Conservation (phyloP, 1,140 invertebrate genomes). For the Zaprionus kolodkinae region DNA sequence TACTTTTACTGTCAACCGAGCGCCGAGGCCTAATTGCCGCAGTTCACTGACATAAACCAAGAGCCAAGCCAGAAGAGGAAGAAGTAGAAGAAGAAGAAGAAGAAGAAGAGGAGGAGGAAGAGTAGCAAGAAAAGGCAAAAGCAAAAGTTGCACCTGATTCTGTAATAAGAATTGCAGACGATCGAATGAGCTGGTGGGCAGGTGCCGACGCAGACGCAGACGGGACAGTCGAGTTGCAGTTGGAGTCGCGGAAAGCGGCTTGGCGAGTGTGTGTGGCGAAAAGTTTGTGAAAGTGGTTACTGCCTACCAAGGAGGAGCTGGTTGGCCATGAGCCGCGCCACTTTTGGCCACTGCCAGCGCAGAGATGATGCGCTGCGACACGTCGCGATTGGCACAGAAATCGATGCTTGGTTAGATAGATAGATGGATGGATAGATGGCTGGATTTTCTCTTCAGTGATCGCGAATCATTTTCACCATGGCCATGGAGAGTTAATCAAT, state of each 20-base stretch:
- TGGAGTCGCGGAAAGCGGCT: conserved; percentile 10
- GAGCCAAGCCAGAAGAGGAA: background rate
- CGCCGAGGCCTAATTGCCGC: conserved; percentile 56
- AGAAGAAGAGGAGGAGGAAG: background rate
- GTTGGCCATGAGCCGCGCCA: conserved; percentile 12
- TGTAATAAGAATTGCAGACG: conserved; percentile 75
- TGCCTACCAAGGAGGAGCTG: conserved; percentile 68
- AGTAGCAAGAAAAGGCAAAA: conserved; percentile 48
- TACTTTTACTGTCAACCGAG: conserved; percentile 79
- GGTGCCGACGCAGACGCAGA: too few relatives aligned
- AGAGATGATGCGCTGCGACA: conserved; percentile 58
- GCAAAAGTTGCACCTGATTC: conserved; percentile 78
- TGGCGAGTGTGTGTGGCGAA: conserved; percentile 37
- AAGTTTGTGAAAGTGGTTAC: conserved; percentile 77
- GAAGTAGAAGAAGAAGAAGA: conserved; percentile 19
- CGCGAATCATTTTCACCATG: conserved; percentile 32
- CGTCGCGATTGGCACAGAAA: conserved; percentile 31
- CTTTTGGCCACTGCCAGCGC: conserved; percentile 16
- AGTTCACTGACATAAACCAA: conserved; percentile 69
- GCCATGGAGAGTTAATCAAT: conserved; percentile 19
- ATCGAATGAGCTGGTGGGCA: conserved; percentile 9
- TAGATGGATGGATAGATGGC: conserved; percentile 8
- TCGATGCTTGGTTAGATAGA: conserved; percentile 9
- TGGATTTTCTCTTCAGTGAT: conserved; percentile 48
- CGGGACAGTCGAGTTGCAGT: background rate